Percentiles rank a stretch among this genome's conserved stretches.
phyloP scores from a whole-genome alignment of 2,888 invertebrate species.

The Polymixis flavicincta region DNA sequence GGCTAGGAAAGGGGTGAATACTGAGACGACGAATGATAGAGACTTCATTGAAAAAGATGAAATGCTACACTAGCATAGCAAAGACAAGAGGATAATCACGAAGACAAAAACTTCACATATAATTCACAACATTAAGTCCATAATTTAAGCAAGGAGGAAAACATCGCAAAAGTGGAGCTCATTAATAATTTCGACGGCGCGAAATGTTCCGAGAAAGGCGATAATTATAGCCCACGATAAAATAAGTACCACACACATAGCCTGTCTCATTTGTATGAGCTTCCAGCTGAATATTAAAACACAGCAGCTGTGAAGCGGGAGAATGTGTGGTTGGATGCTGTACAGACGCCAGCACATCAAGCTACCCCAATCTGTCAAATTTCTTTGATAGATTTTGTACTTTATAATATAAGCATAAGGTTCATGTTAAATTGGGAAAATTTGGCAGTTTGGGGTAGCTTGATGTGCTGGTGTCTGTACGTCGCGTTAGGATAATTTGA shows the following conservation, averaged over 20 bases:
- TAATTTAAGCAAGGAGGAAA: constrained; percentile 46
- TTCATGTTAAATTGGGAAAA: too few relatives aligned
- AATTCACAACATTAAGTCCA: constrained; percentile 8
- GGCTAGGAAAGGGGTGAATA: not conserved
- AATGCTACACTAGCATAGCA: not conserved
- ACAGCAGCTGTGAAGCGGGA: constrained; percentile 14
- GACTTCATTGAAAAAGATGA: not conserved
- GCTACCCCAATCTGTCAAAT: too few relatives aligned
- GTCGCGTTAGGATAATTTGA: constrained; percentile 35
- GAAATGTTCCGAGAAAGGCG: constrained; percentile 47
- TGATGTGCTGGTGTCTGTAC: too few relatives aligned
- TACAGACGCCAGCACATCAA: too few relatives aligned
- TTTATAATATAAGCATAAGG: too few relatives aligned
- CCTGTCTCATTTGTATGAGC: constrained; percentile 37
- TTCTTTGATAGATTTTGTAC: too few relatives aligned
- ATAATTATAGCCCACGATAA: constrained; percentile 38
- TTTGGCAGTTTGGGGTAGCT: too few relatives aligned
- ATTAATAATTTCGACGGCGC: constrained; percentile 48
- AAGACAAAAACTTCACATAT: not conserved
- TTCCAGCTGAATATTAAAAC: constrained; percentile 34
- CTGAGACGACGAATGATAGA: too few relatives aligned
- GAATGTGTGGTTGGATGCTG: constrained; percentile 4
- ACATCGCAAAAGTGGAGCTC: constrained; percentile 25
- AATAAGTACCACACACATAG: constrained; percentile 26
- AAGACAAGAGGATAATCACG: not conserved